Percentiles rank a stretch among this genome's conserved stretches.
Conservation (phyloP, 1,140 invertebrate species). For the Coenobita brevimanus region DNA sequence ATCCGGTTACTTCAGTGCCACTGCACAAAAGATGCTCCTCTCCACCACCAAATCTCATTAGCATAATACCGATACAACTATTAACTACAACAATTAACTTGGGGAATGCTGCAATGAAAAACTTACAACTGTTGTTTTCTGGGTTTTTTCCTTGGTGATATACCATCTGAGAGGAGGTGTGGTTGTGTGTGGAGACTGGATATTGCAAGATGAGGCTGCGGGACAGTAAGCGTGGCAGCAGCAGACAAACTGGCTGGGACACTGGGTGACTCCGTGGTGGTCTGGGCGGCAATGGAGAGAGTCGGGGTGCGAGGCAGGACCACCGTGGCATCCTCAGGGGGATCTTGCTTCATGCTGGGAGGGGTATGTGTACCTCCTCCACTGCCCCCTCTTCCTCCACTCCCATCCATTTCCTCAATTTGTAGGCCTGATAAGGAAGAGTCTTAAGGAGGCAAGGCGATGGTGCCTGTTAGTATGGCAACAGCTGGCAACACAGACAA, state of each 20-base stretch:
- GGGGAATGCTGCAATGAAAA: background rate
- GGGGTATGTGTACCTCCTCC: slow-evolving; percentile 19
- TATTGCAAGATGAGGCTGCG: slow-evolving; percentile 35
- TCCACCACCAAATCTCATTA: no score
- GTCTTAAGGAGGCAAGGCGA: slow-evolving; percentile 50
- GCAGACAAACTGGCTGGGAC: background rate
- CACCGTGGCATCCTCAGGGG: slow-evolving; percentile 45
- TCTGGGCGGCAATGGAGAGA: slow-evolving; percentile 2
- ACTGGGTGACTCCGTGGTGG: background rate
- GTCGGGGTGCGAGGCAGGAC: slow-evolving; percentile 22
- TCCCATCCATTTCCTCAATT: slow-evolving; percentile 61
- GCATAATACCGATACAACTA: no score
- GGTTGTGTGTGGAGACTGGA: slow-evolving; percentile 62
- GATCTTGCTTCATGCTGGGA: slow-evolving; percentile 45
- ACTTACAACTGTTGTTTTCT: slow-evolving; percentile 83
- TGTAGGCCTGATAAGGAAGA: slow-evolving; percentile 66
- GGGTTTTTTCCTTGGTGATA: slow-evolving; percentile 83
- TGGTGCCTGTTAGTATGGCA: slow-evolving; percentile 48
- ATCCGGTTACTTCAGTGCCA: no score
- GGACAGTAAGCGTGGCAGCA: slow-evolving; percentile 35
- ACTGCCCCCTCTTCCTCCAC: slow-evolving; percentile 11
- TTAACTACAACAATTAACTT: background rate
- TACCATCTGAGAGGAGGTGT: slow-evolving; percentile 76
- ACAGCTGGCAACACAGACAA: slow-evolving; percentile 15
- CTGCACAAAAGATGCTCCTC: no score